Percentiles rank a stretch among this genome's conserved stretches.
Evolutionary conservation across 2,113 vertebrate genomes (phyloP).

Genomic region (Xiphorhynchus elegans): DNA sequence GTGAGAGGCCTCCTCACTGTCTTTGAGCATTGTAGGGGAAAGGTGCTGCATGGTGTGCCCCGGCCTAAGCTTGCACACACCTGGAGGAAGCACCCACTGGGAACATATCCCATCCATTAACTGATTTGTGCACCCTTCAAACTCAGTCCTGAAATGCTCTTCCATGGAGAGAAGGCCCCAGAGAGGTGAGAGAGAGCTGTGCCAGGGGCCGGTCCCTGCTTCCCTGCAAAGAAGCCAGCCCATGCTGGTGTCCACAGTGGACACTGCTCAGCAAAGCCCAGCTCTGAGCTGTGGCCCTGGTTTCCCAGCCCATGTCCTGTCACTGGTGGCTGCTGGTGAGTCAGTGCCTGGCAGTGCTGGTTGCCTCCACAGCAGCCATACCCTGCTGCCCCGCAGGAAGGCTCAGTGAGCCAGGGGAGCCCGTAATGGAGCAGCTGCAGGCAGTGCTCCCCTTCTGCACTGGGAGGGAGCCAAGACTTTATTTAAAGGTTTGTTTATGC

Average conservation of each 20-base stretch:
- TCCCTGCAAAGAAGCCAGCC: neutral
- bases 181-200: neutral
- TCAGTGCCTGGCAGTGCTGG: neutral
- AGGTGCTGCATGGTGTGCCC: neutral
- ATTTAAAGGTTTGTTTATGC: neutral
- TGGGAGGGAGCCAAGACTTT: neutral
- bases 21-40: neutral
- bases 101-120: neutral
- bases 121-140: neutral
- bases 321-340: neutral
- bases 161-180: neutral
- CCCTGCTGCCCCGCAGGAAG: neutral
- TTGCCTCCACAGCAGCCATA: neutral
- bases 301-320: neutral
- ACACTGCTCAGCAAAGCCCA: neutral
- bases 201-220: neutral
- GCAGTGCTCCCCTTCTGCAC: neutral
- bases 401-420: neutral
- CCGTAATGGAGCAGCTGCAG: fast-evolving
- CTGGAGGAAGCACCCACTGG: neutral
- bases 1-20: neutral
- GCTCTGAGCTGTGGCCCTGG: neutral
- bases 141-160: neutral
- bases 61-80: fast-evolving
- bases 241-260: fast-evolving